These are phyloP conservation scores for Drosophila niveifrons DNA, from an alignment of 2,888 invertebrate species.

Conservation along the genomic window DNA sequence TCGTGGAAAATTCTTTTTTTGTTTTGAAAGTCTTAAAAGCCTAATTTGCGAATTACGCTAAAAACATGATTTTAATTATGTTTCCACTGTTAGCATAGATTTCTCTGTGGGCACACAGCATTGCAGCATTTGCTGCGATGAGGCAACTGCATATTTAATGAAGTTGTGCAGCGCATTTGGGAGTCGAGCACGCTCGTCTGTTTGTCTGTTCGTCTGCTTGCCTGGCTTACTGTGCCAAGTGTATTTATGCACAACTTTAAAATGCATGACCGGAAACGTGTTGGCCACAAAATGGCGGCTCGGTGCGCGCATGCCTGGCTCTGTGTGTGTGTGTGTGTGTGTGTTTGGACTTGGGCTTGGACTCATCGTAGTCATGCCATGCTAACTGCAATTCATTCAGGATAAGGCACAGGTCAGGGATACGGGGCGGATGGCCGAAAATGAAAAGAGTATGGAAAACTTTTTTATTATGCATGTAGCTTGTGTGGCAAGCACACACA, in stretches of 20 bases:
- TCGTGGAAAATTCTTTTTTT: too few species aligned
- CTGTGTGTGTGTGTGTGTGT: too few species aligned
- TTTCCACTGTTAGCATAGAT: background rate
- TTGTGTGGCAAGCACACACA: conserved; percentile 25
- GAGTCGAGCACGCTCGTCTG: background rate
- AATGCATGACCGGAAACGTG: conserved; percentile 56
- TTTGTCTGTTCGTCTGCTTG: too few species aligned
- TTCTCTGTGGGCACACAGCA: background rate
- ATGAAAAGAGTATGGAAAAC: background rate
- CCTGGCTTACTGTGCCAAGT: conserved; percentile 2
- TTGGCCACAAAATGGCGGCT: conserved; percentile 58
- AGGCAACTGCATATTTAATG: background rate
- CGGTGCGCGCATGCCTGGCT: conserved; percentile 42
- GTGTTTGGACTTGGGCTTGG: background rate
- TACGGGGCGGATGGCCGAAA: conserved; percentile 10
- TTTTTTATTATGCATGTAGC: conserved; percentile 37
- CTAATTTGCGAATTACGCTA: too few species aligned
- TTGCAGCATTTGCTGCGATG: too few species aligned
- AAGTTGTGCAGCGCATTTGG: background rate
- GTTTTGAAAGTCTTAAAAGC: too few species aligned
- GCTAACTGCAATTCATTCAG: conserved; percentile 33
- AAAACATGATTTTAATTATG: too few species aligned
- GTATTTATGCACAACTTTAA: conserved; percentile 19
- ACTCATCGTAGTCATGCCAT: background rate
- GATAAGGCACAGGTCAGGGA: conserved; percentile 38